A percentile compares a stretch with the other conserved stretches of the same genome.
These are phyloP conservation scores for Drosophila sordidula DNA, from an alignment of 2,888 invertebrate species.

Conservation along the genomic window DNA sequence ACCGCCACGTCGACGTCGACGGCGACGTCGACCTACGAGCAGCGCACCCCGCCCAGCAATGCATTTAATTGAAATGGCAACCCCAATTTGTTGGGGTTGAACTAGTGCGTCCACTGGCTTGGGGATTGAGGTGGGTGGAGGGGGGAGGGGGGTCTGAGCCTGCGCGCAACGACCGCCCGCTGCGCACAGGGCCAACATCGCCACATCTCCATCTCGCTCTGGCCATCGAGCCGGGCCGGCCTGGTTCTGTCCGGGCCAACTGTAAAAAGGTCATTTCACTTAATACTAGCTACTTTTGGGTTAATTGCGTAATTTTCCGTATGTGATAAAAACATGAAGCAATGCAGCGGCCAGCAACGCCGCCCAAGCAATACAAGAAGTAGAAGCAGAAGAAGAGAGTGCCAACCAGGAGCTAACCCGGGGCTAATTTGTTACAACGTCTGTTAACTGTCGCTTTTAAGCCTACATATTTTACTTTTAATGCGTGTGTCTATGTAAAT, in stretches of 20 bases:
- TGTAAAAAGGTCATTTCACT: conserved; percentile 67
- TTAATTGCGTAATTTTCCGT: conserved; percentile 68
- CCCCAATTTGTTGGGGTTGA: conserved; percentile 71
- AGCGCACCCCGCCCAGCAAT: conserved; percentile 78
- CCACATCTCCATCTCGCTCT: conserved; percentile 21
- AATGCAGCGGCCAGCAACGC: conserved; percentile 40
- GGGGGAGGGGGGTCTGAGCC: conserved; percentile 10
- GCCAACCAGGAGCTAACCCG: conserved; percentile 21
- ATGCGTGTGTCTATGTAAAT: conserved; percentile 40
- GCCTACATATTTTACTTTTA: conserved; percentile 35
- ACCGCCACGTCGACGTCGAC: conserved; percentile 15
- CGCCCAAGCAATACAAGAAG: conserved; percentile 57
- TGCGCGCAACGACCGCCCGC: conserved; percentile 71
- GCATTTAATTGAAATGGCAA: conserved; percentile 82
- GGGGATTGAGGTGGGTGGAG: not conserved
- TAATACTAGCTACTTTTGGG: conserved; percentile 68
- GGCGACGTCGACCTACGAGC: conserved; percentile 77
- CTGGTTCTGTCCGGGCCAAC: conserved; percentile 3
- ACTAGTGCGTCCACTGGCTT: conserved; percentile 11
- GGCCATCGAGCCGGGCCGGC: not conserved
- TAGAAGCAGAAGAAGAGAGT: not conserved
- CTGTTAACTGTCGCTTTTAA: conserved; percentile 66
- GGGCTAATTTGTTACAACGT: conserved; percentile 66
- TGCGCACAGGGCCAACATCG: conserved; percentile 47
- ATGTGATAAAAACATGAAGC: conserved; percentile 69